Evolutionary conservation across 1,140 invertebrate genomes (phyloP).

Genomic region (Scaptomyza hsui): DNA sequence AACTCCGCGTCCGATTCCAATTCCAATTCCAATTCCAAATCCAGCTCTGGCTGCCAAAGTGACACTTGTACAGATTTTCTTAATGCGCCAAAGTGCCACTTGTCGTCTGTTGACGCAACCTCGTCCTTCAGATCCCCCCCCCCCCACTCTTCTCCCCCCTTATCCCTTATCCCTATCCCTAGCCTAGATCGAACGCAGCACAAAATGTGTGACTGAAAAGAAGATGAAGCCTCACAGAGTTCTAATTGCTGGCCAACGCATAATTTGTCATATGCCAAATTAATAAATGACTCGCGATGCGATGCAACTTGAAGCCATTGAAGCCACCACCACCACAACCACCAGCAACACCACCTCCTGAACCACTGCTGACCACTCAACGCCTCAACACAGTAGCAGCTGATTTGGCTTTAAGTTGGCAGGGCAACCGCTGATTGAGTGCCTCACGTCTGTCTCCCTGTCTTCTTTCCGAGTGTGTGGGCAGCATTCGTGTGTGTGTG

Average conservation of each 20-base stretch:
- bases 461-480: conserved; percentile 22
- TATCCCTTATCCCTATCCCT: neutral
- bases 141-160: too few species aligned
- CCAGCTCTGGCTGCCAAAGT: conserved; percentile 64
- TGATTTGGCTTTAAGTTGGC: conserved; percentile 71
- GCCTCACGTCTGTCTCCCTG: conserved; percentile 28
- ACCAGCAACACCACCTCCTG: conserved; percentile 1
- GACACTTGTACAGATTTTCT: conserved; percentile 83
- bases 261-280: conserved; percentile 81
- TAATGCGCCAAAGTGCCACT: conserved; percentile 82
- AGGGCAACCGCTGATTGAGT: conserved; percentile 63
- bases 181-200: conserved; percentile 10
- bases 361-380: neutral
- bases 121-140: conserved; percentile 29
- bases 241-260: conserved; percentile 79
- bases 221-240: conserved; percentile 48
- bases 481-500: conserved; percentile 21
- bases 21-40: conserved; percentile 4
- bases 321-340: neutral
- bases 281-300: conserved; percentile 62
- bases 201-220: conserved; percentile 14
- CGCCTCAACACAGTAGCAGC: conserved; percentile 57
- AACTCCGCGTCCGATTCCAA: neutral
- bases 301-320: conserved; percentile 29
- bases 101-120: conserved; percentile 75